Evolutionary conservation across 2,888 invertebrate species (phyloP).

Genomic region (Macrophya annulata): DNA sequence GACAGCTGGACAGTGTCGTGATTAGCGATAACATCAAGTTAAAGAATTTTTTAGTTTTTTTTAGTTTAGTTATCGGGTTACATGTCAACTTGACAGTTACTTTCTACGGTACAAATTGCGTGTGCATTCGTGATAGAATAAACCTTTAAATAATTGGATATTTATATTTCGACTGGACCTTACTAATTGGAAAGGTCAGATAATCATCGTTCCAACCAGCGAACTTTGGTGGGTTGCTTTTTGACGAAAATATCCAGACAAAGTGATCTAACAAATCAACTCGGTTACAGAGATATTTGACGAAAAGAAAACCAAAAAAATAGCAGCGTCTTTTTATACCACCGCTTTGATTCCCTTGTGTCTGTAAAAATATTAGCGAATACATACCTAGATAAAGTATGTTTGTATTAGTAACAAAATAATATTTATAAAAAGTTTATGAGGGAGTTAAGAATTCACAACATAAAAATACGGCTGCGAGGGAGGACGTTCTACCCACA

Average conservation of each 20-base stretch:
- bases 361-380: background rate
- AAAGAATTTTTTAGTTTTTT: constrained; percentile 20
- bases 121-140: constrained; percentile 5
- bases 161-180: constrained; percentile 26
- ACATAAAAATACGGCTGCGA: background rate
- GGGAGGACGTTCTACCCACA: background rate
- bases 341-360: background rate
- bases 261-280: constrained; percentile 19
- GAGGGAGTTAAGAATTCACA: background rate
- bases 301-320: background rate
- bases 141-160: constrained; percentile 16
- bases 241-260: background rate
- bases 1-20: constrained; percentile 43
- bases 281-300: background rate
- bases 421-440: constrained; percentile 16
- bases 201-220: background rate
- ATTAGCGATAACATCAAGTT: constrained; percentile 25
- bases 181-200: constrained; percentile 41
- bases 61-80: constrained; percentile 30
- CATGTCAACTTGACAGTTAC: constrained; percentile 33
- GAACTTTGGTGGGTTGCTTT: background rate
- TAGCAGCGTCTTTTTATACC: background rate
- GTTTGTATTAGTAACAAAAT: background rate
- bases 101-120: constrained; percentile 24
- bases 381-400: background rate